Base-by-base conservation (phyloP, 1,140 invertebrate genomes). In the Calycopis cecrops region DNA sequence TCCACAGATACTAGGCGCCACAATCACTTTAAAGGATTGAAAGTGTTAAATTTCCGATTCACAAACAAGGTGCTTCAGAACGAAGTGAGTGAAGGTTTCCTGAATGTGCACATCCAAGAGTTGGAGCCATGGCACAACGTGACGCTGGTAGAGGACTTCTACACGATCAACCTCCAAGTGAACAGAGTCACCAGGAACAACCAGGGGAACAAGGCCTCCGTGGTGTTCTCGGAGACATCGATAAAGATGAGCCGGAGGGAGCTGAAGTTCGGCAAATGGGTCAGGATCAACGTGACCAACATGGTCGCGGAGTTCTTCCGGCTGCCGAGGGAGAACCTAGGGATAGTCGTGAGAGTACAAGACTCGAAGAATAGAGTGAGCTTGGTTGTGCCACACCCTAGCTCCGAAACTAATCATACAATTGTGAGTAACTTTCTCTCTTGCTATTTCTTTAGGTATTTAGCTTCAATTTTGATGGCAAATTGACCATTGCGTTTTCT, bases 241-340 rank as follows among this genome's bases (percentile, higher is more conserved):
- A 63, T 85, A 12, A 86, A 83, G 65, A 63, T 87, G 63, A 59
- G 69, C 1, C 73, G 74, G 10, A 76, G 69, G 44, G 81, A 85
- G n/a, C 40, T 85, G 62, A 80, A 62, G 59, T 61, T 17, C 80
- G 94, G 93, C 0, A 89, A 89, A 48, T 95, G 94, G 94, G 73
- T 95, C 9, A 91, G 91, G 55, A 85, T 96, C 9, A 93, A 96
- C 64, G 86, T 96, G 0, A 92, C 92, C n/a, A 89, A 90, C n/a
- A 90, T 94, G 76, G 91, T 96, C 1, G 88, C 90, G 38, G 91
- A 94, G 35, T 95, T 94, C 92, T 92, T 94, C 74, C 91, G 91
- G 42, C 89, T 92, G 66, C 91, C 92, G 0, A 85, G 91, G 42
- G 92, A 93, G 53, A 94, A 93, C 66, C 89, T 93, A 51, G 94